Evolutionary conservation across 2,797 vertebrate genomes (phyloP), one percentile per base, ranked within the genome.

Genomic region (Tadarida brasiliensis): DNA sequence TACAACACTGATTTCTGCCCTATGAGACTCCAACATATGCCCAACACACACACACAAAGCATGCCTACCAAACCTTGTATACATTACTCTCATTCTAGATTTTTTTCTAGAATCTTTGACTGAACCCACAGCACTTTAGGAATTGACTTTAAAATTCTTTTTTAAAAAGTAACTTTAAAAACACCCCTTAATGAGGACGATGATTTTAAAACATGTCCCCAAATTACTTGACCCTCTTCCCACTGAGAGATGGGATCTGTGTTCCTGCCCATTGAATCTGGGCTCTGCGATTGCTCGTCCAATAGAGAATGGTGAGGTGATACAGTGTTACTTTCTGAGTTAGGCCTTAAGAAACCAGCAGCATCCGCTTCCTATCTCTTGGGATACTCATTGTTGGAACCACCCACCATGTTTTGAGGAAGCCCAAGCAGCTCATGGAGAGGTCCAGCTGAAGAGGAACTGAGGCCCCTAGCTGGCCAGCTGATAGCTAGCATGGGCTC

Each of bases 341-440:
- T 7, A 78, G 47, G 28, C 44, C 30, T 67, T 87, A 87, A 71
- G 22, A 77, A 81, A 78, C 15, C 22, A 44, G 47, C 24, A 54
- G 26, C 17, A 54, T 61, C 57, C 47, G 11, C 19, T 39, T 80
- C 49, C 28, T 91, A 17, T 47, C 33, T 94, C 26, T 57, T 70
- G 39, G 28, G 49, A 56, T 63, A 30, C 4, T 74, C 59, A 19
- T 2, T 51, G 24, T 57, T 76, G 56, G n/a, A 95, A 87, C 0
- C 71, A 91, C 47, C 68, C 57, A 56, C 59, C 85, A 88, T 65
- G 51, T 90, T 90, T 74, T 92, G 33, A 96, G 74, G 85, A 77
- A 87, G 71, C 24, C 71, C 17, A 67, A 88, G 82, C 15, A 82
- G 47, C 20, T 15, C 49, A 15, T 24, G 61, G 28, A 82, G 67